phyloP scores from a whole-genome alignment of 2,113 vertebrate species.

The Callorhinus ursinus region DNA sequence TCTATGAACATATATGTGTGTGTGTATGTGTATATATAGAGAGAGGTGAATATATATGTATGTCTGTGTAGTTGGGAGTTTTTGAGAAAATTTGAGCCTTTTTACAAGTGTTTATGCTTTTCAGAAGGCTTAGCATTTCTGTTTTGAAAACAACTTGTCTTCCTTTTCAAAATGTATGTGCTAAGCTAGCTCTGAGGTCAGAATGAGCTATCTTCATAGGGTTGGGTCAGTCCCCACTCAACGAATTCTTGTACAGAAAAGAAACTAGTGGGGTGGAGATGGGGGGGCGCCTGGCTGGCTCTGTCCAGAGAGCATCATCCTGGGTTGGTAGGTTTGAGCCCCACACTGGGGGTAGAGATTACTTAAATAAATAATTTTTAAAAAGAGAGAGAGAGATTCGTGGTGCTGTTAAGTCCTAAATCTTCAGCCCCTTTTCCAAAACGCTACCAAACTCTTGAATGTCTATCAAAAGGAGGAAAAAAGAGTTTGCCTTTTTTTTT shows the following conservation, averaged over 20 bases:
- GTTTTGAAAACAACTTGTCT: constrained; percentile 79
- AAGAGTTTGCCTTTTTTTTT: neutral
- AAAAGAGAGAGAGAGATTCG: neutral
- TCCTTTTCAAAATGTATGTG: constrained; percentile 65
- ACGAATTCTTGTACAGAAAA: constrained; percentile 7
- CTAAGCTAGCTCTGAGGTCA: constrained; percentile 41
- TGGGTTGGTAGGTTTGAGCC: neutral
- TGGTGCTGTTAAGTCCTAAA: neutral
- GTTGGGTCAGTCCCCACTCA: constrained; percentile 22
- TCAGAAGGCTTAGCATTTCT: constrained; percentile 77
- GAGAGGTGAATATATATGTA: constrained; percentile 58
- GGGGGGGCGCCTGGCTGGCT: neutral
- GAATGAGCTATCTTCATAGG: constrained; percentile 17
- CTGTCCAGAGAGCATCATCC: too few species aligned
- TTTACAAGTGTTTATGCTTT: constrained; percentile 64
- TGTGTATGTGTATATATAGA: constrained; percentile 61
- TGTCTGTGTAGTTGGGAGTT: constrained; percentile 74
- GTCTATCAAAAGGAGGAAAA: neutral
- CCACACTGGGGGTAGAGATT: neutral
- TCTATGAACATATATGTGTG: neutral
- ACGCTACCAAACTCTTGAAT: neutral
- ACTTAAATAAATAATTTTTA: neutral
- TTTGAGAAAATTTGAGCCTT: constrained; percentile 82
- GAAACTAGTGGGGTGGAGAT: neutral
- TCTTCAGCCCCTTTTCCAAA: neutral